Percentiles rank a stretch among this genome's conserved stretches.
Evolutionary conservation across 2,797 vertebrate species (phyloP).

Genomic region (Pseudochaenichthys georgianus): DNA sequence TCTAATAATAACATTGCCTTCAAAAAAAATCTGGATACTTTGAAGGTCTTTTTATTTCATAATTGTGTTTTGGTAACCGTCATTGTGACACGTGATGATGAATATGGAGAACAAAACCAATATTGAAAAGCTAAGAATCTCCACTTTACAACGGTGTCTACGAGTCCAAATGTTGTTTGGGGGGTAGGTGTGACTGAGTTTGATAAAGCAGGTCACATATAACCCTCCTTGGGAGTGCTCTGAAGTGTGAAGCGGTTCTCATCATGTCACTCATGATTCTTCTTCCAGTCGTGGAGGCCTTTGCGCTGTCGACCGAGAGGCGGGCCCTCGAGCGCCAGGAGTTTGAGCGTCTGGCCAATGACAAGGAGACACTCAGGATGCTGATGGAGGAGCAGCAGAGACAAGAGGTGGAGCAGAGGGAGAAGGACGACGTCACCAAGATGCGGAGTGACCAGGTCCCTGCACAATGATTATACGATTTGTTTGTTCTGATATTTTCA

Average conservation of each 20-base stretch:
- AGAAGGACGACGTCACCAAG: slow-evolving; percentile 84
- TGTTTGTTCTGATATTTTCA: no score
- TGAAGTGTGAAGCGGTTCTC: slow-evolving; percentile 1
- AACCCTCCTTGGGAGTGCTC: not conserved
- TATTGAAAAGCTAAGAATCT: no score
- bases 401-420: slow-evolving; percentile 78
- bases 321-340: slow-evolving; percentile 90
- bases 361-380: slow-evolving; percentile 79
- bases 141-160: no score
- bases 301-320: slow-evolving; percentile 92
- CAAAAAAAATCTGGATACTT: no score
- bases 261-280: slow-evolving; percentile 73
- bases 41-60: no score
- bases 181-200: no score
- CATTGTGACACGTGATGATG: no score
- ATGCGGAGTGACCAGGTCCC: slow-evolving; percentile 87
- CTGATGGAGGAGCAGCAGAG: slow-evolving; percentile 77
- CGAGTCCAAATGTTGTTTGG: no score
- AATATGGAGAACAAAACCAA: no score
- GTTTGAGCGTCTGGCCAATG: slow-evolving; percentile 82
- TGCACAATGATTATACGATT: not conserved
- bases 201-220: no score
- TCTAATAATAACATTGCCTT: no score
- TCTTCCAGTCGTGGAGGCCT: slow-evolving; percentile 89
- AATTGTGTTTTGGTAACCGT: no score